Evolutionary conservation across 2,797 vertebrate species (phyloP).

Genomic region (Enteromius thamalakanensis): DNA sequence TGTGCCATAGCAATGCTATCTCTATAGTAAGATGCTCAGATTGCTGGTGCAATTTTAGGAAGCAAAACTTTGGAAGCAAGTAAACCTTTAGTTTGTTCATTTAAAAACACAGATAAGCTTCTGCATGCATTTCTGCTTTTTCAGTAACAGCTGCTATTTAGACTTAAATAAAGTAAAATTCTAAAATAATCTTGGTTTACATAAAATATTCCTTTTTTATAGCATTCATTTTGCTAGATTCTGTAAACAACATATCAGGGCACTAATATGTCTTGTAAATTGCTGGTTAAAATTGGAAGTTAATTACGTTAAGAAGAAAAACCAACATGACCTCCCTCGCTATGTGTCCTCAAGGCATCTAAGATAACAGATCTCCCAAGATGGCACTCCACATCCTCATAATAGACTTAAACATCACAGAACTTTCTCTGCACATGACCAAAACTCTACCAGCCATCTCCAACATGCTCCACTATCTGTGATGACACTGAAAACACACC

Average conservation of each 20-base stretch:
- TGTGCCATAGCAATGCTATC: constrained; percentile 3
- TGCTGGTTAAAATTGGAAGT: background rate
- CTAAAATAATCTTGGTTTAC: background rate
- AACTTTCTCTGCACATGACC: background rate
- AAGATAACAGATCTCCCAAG: background rate
- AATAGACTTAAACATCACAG: constrained; percentile 13
- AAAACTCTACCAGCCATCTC: background rate
- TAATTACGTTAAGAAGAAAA: background rate
- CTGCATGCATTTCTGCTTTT: background rate
- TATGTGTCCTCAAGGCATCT: background rate
- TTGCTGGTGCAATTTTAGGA: constrained; percentile 7
- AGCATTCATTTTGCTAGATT: background rate
- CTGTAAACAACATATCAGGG: background rate
- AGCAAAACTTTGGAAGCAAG: background rate
- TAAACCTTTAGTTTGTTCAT: background rate
- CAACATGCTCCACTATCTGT: constrained; percentile 4
- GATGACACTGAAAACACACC: constrained; percentile 8
- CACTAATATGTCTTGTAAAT: background rate
- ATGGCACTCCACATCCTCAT: constrained; percentile 6
- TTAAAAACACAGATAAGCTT: constrained; percentile 21
- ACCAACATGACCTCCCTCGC: background rate
- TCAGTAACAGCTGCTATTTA: background rate
- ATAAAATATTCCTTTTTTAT: background rate
- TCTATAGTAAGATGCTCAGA: background rate
- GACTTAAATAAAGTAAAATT: background rate